phyloP scores from a whole-genome alignment of 2,888 invertebrate genomes.

The Stenodema calcarata region DNA sequence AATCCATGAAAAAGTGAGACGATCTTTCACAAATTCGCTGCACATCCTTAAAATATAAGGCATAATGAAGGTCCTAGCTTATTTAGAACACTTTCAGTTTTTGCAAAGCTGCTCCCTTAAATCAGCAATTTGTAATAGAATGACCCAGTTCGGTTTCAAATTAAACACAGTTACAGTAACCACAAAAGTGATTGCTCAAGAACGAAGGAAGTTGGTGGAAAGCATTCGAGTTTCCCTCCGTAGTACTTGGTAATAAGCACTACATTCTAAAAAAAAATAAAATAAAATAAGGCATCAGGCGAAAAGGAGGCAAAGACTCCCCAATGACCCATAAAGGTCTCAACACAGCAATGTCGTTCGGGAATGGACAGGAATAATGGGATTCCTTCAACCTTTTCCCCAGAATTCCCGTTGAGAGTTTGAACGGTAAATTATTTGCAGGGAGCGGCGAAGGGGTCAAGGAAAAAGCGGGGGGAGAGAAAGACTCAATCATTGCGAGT shows the following conservation, averaged over 20 bases:
- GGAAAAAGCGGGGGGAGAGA: not conserved
- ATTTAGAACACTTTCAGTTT: too few relatives aligned
- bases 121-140: too few relatives aligned
- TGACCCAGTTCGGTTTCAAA: too few relatives aligned
- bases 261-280: not conserved
- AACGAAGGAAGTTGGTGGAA: not conserved
- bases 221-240: not conserved
- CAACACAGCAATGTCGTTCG: not conserved
- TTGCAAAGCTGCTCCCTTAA: too few relatives aligned
- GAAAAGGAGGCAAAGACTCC: not conserved
- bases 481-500: constrained; percentile 34
- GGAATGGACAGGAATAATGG: constrained; percentile 36
- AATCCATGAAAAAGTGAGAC: too few relatives aligned
- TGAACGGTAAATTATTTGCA: constrained; percentile 4
- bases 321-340: constrained; percentile 11
- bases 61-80: too few relatives aligned
- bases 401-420: constrained; percentile 13
- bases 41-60: too few relatives aligned
- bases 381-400: constrained; percentile 13
- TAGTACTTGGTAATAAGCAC: not conserved
- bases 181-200: too few relatives aligned
- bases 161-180: too few relatives aligned
- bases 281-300: not conserved
- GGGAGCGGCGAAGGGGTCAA: not conserved
- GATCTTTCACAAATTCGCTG: too few relatives aligned